phyloP scores from a whole-genome alignment of 1,140 invertebrate genomes.

The Theocolax elegans region DNA sequence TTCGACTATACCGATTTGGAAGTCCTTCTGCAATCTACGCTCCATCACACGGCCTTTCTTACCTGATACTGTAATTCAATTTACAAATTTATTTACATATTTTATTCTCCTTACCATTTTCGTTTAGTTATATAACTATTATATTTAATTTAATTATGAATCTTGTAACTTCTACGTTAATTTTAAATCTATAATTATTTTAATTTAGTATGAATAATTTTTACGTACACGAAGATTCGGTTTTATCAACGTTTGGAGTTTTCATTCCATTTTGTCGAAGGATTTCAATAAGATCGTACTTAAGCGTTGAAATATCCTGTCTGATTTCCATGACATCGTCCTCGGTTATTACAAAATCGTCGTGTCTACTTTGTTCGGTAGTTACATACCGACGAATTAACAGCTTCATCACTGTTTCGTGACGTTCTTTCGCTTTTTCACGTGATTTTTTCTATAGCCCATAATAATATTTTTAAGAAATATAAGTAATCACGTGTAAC shows the following conservation, averaged over 20 bases:
- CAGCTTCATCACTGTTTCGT: constrained; percentile 82
- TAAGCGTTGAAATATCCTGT: constrained; percentile 89
- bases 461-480: neutral
- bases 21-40: constrained; percentile 85
- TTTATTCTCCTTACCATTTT: neutral
- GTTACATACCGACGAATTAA: constrained; percentile 86
- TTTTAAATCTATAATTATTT: no score
- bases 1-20: constrained; percentile 89
- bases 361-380: constrained; percentile 82
- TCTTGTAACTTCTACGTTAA: no score
- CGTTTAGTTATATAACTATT: neutral
- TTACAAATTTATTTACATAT: neutral
- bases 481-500: no score
- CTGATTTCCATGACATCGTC: constrained; percentile 97
- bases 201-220: no score
- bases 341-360: constrained; percentile 89
- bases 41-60: constrained; percentile 89
- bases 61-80: constrained; percentile 72
- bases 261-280: constrained; percentile 84
- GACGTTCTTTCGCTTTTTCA: constrained; percentile 75
- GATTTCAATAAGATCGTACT: constrained; percentile 90
- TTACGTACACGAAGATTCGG: constrained; percentile 72
- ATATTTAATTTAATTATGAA: no score
- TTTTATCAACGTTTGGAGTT: constrained; percentile 76
- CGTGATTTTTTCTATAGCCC: constrained; percentile 75